Evolutionary conservation across 2,797 vertebrate species (phyloP).

Genomic region (Notolabrus celidotus): DNA sequence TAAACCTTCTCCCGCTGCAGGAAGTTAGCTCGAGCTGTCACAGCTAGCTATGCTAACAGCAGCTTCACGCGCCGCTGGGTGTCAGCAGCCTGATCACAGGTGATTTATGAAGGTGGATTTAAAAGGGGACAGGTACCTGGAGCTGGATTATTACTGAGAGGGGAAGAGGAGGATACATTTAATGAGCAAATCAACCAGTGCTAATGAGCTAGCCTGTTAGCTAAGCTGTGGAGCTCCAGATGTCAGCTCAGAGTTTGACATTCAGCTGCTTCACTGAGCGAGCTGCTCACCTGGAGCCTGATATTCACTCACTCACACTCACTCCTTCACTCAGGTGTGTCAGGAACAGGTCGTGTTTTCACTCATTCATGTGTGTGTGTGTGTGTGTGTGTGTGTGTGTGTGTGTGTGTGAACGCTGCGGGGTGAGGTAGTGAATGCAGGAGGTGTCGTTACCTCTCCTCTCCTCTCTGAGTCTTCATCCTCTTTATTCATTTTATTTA

Average conservation of each 20-base stretch:
- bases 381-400: background rate
- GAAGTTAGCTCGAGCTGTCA: constrained; percentile 57
- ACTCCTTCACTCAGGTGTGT: too few relatives aligned
- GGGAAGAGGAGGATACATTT: background rate
- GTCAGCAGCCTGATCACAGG: constrained; percentile 10
- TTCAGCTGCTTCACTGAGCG: constrained; percentile 4
- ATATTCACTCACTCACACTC: too few relatives aligned
- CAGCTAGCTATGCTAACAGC: constrained; percentile 39
- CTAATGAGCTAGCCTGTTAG: constrained; percentile 41
- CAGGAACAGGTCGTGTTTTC: too few relatives aligned
- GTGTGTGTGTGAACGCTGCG: constrained; percentile 12
- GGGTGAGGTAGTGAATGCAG: constrained; percentile 5
- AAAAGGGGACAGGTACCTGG: background rate
- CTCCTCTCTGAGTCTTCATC: too few relatives aligned
- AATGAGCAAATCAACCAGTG: constrained; percentile 17
- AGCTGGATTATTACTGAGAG: background rate
- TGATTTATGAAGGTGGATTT: background rate
- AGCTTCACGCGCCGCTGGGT: constrained; percentile 19
- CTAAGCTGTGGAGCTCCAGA: constrained; percentile 41
- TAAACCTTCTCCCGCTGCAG: constrained; percentile 31
- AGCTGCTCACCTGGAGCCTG: background rate
- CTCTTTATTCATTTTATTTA: too few relatives aligned
- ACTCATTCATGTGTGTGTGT: too few relatives aligned
- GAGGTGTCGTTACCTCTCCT: background rate
- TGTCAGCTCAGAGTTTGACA: constrained; percentile 42